Conservation (phyloP, 1,140 invertebrate species). For the Drosophila gunungcola region DNA sequence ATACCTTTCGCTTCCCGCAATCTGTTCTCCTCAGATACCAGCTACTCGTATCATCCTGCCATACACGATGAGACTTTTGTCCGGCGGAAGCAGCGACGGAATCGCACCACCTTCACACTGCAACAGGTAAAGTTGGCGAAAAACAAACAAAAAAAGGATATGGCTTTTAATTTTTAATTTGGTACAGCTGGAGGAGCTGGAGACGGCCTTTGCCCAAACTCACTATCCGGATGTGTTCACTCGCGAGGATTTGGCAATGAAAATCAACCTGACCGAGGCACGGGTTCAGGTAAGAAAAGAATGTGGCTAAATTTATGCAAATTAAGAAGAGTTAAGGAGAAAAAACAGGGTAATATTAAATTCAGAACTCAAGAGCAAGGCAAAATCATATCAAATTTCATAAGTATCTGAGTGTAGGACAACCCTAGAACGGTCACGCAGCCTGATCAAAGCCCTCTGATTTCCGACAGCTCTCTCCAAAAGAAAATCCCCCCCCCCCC, state of each 20-base stretch:
- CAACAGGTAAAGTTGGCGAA: conserved; percentile 90
- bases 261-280: conserved; percentile 98
- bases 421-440: conserved; percentile 68
- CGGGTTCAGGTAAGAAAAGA: conserved; percentile 93
- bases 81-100: conserved; percentile 96
- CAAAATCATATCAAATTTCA: conserved; percentile 83
- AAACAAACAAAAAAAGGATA: conserved; percentile 5
- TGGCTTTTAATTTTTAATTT: conserved; percentile 62
- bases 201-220: conserved; percentile 98
- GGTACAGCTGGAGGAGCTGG: conserved; percentile 94
- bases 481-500: background rate
- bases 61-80: conserved; percentile 99
- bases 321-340: conserved; percentile 28
- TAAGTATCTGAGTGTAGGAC: conserved; percentile 39
- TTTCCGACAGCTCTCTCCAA: conserved; percentile 8
- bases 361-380: conserved; percentile 26
- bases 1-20: conserved; percentile 23
- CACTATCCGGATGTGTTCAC: conserved; percentile 99
- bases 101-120: conserved; percentile 98
- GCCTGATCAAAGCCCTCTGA: conserved; percentile 65
- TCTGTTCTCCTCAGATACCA: conserved; percentile 89
- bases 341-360: conserved; percentile 11
- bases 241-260: conserved; percentile 98
- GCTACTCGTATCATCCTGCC: conserved; percentile 96
- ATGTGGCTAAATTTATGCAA: conserved; percentile 57